phyloP scores from a whole-genome alignment of 2,888 invertebrate species.

The Chironomus tentans region DNA sequence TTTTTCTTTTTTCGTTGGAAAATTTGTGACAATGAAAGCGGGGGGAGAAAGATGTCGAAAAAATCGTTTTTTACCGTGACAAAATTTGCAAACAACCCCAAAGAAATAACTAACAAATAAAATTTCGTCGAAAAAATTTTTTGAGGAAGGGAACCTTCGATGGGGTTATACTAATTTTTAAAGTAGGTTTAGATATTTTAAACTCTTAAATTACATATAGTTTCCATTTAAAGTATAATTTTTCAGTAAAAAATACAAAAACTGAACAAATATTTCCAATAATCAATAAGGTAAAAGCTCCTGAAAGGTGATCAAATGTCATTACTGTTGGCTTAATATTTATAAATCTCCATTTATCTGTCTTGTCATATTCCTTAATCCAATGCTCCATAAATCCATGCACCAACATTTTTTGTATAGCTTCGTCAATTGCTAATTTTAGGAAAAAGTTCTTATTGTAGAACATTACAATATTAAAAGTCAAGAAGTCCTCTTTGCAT shows the following conservation, averaged over 20 bases:
- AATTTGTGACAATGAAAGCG: too few relatives aligned
- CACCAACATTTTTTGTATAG: neutral
- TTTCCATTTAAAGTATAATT: neutral
- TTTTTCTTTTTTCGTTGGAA: too few relatives aligned
- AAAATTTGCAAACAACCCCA: too few relatives aligned
- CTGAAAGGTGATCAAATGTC: neutral
- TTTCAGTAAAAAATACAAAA: neutral
- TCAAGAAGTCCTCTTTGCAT: neutral
- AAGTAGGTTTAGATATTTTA: too few relatives aligned
- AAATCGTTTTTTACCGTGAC: too few relatives aligned
- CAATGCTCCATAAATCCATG: neutral
- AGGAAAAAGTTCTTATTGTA: neutral
- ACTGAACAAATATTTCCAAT: neutral
- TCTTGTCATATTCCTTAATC: neutral
- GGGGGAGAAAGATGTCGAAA: too few relatives aligned
- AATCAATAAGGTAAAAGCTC: neutral
- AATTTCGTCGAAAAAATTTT: too few relatives aligned
- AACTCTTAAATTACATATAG: too few relatives aligned
- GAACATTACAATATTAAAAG: neutral
- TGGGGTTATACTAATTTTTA: too few relatives aligned
- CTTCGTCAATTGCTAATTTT: neutral
- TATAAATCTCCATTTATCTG: neutral
- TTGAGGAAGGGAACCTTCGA: too few relatives aligned
- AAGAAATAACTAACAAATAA: too few relatives aligned
- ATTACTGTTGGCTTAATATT: neutral